Evolutionary conservation across 2,797 vertebrate species (phyloP), one percentile per base, ranked within the genome.

Genomic region (Dromococcyx pavoninus): DNA sequence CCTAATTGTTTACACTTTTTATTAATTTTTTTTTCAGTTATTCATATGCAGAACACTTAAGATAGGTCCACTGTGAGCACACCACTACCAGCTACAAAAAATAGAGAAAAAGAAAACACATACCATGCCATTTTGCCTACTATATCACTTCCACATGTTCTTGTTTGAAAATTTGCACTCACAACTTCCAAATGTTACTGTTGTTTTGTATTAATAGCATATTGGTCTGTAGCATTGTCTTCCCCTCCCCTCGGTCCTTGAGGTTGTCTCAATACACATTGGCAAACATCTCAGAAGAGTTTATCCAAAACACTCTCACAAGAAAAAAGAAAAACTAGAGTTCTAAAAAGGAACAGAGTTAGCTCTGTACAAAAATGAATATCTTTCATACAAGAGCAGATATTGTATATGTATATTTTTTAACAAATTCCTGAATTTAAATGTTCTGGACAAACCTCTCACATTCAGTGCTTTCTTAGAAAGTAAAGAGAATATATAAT

Each of bases 71-170:
- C 14, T 39, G 14, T 41, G 14, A 41, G 14, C 39, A 41, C 39
- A 41, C 14, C 39, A 41, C 39, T 41, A 41, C 39, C 39, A 41
- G 39, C 39, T 93, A 89, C 66, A 96, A 87, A 54, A 13, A 94
- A 89, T 46, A 39, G 75, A 86, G 75, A 65, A 93, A 94, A 39
- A 76, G 46, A 88, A 79, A 33, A 79, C 35, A 84, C 51, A 84
- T 60, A 41, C 39, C 86, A 76, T 73, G 62, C 48, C 11, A 95
- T 97, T 85, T 74, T 82, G 56, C 86, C 86, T 89, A 80, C 50
- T 91, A 57, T 35, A 44, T 91, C 43, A 65, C 23, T 78, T 4
- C 11, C 12, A 33, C 32, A 19, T 22, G 18, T 83, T 5, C 51
- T 54, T 72, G 9, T 44, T 72, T 62, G 46, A 83, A 48, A 58